phyloP scores from a whole-genome alignment of 2,888 invertebrate species.

The Malthinus seriepunctatus region DNA sequence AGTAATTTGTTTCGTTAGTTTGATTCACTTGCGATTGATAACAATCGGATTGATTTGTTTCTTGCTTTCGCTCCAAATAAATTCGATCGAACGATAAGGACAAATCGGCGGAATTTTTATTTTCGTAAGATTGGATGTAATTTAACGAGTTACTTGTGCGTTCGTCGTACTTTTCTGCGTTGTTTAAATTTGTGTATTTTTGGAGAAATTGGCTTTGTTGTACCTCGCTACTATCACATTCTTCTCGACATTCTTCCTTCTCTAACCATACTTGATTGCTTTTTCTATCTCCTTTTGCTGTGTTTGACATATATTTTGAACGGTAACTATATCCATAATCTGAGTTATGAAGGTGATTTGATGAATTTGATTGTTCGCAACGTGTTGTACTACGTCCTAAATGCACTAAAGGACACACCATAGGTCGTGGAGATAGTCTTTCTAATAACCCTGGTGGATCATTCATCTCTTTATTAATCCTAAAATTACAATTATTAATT shows the following conservation, averaged over 20 bases:
- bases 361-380: slow-evolving; percentile 34
- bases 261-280: slow-evolving; percentile 32
- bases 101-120: slow-evolving; percentile 47
- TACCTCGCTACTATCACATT: slow-evolving; percentile 38
- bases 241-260: slow-evolving; percentile 29
- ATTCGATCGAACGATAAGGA: slow-evolving; percentile 49
- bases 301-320: slow-evolving; percentile 39
- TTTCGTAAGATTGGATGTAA: slow-evolving; percentile 39
- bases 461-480: slow-evolving; percentile 40
- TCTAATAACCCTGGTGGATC: slow-evolving; percentile 46
- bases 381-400: slow-evolving; percentile 58
- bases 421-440: slow-evolving; percentile 53
- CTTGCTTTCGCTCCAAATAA: slow-evolving; percentile 51
- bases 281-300: slow-evolving; percentile 18
- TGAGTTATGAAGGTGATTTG: slow-evolving; percentile 37
- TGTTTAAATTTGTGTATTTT: slow-evolving; percentile 41
- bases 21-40: slow-evolving; percentile 36
- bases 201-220: slow-evolving; percentile 40
- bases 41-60: slow-evolving; percentile 40
- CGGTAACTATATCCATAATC: slow-evolving; percentile 41
- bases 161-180: slow-evolving; percentile 31
- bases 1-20: slow-evolving; percentile 43
- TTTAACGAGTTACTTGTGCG: slow-evolving; percentile 24
- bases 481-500: slow-evolving; percentile 13
- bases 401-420: slow-evolving; percentile 65